Base-by-base conservation (phyloP, 2,797 vertebrate species). In the Pantherophis vulpinus region DNA sequence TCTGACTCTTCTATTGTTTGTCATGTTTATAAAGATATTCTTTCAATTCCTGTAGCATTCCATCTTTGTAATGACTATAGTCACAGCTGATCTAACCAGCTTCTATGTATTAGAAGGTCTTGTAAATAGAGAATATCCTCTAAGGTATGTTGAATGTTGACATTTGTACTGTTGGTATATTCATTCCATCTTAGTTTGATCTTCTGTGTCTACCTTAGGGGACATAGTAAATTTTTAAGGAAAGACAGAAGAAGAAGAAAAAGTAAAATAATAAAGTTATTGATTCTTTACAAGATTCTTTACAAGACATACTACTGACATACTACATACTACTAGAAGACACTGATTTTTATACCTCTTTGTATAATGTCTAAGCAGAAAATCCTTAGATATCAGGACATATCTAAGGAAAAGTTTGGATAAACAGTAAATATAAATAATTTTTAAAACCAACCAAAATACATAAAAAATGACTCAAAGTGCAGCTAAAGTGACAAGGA, bases 391-490 rank as follows among this genome's bases (percentile, higher is more conserved):
- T n/a, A 90, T 10, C 87, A 93, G 16, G 23, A 14, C 55, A 59
- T 93, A 93, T 89, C 74, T 90, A 92, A 70, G 88, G 83, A 47
- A 37, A 83, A 66, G 27, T 13, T 89, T 93, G 63, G 20, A 10
- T 93, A 94, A 87, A 8, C 8, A 93, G 63, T 42, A 92, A 93
- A 66, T 89, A 11, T 90, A 74, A 93, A 11, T 0, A n/a, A 93
- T 94, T 29, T 79, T 83, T 89, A 91, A 89, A 14, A 91, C 59
- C 60, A 56, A n/a, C 0, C 32, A 88, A 58, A 91, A 92, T 91
- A 55, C 56, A 7, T 47, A 92, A 86, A 11, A 55, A 92, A n/a
- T 20, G 6, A 23, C 3, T 89, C 0, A 47, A 89, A 58, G 61
- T 47, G 32, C 87, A 25, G 18, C 1, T 86, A 91, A 79, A 42